Conservation (phyloP, 2,888 invertebrate species). For the Ormyrus rosae region DNA sequence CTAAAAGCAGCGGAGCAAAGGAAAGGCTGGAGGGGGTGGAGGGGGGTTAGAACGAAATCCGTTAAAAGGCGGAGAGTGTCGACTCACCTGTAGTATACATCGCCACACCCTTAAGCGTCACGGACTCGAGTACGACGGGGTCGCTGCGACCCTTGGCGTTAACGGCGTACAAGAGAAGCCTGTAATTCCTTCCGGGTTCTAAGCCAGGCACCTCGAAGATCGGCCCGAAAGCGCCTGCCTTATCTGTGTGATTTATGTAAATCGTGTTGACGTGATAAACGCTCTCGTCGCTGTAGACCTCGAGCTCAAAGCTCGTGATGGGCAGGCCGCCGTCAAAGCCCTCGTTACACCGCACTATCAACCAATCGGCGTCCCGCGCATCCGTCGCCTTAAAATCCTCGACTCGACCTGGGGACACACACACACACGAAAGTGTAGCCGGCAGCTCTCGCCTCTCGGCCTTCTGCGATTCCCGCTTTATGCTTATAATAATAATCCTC, state of each 20-base stretch:
- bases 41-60: background rate
- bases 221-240: conserved; percentile 73
- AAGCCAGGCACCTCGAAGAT: conserved; percentile 83
- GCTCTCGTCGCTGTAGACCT: conserved; percentile 71
- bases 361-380: conserved; percentile 80
- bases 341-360: conserved; percentile 91
- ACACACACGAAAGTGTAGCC: background rate
- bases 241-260: conserved; percentile 69
- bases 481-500: background rate
- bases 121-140: conserved; percentile 88
- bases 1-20: too few species aligned
- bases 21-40: too few species aligned
- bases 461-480: background rate
- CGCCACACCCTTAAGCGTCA: conserved; percentile 90
- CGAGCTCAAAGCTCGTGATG: conserved; percentile 79
- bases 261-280: conserved; percentile 69
- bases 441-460: background rate
- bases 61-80: background rate
- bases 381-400: conserved; percentile 70
- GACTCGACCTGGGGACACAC: conserved; percentile 61
- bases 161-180: conserved; percentile 88
- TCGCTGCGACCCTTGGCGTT: conserved; percentile 93
- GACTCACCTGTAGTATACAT: conserved; percentile 76
- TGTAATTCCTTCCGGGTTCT: conserved; percentile 86
- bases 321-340: conserved; percentile 92